Evolutionary conservation across 2,888 invertebrate genomes (phyloP).

Genomic region (Hypselothyrea guttata): DNA sequence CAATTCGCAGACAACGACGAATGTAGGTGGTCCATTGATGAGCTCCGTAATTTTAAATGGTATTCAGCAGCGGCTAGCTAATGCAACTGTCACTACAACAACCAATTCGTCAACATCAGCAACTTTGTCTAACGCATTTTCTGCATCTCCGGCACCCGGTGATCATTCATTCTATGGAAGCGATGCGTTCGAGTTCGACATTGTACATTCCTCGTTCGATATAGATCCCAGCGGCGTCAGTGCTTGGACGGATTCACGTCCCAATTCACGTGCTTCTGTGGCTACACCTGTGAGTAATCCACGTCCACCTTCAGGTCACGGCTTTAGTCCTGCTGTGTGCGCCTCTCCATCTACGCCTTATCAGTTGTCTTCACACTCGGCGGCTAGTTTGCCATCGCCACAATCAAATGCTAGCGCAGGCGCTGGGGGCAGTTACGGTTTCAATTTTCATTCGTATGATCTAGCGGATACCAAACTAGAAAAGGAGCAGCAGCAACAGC

Average conservation of each 20-base stretch:
- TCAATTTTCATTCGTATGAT: slow-evolving; percentile 75
- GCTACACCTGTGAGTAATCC: slow-evolving; percentile 85
- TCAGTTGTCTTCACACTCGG: slow-evolving; percentile 81
- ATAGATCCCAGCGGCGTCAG: slow-evolving; percentile 80
- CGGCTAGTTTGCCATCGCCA: slow-evolving; percentile 83
- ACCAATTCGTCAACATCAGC: slow-evolving; percentile 64
- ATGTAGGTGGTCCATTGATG: slow-evolving; percentile 89
- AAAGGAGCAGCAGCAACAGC: slow-evolving; percentile 57
- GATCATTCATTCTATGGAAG: slow-evolving; percentile 83
- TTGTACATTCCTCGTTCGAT: slow-evolving; percentile 86
- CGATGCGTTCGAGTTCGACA: slow-evolving; percentile 87
- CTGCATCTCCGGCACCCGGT: slow-evolving; percentile 83
- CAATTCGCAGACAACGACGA: slow-evolving; percentile 78
- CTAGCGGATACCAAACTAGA: slow-evolving; percentile 71
- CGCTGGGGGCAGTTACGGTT: slow-evolving; percentile 64
- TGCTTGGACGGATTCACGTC: slow-evolving; percentile 83
- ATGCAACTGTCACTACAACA: slow-evolving; percentile 24
- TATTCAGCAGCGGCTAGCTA: slow-evolving; percentile 57
- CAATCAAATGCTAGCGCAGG: slow-evolving; percentile 81
- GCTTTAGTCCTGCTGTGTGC: slow-evolving; percentile 83
- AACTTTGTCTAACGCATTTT: slow-evolving; percentile 80
- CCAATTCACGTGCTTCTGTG: slow-evolving; percentile 86
- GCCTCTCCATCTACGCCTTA: slow-evolving; percentile 83
- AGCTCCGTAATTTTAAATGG: slow-evolving; percentile 88
- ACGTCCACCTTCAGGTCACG: slow-evolving; percentile 85